These are phyloP conservation scores for Drosophila cardini DNA, from an alignment of 1,140 invertebrate species.

Conservation along the genomic window DNA sequence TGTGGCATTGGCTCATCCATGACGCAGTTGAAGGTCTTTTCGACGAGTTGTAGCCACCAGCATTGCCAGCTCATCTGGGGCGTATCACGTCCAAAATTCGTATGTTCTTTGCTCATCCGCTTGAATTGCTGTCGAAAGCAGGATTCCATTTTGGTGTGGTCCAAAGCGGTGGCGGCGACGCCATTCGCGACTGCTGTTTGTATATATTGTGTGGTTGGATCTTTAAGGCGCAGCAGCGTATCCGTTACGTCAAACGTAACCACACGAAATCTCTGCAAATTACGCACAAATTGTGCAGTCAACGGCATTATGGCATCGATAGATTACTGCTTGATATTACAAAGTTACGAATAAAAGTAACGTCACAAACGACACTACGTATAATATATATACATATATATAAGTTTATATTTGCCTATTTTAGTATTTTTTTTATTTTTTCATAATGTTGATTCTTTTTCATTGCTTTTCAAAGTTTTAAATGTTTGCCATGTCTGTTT, in stretches of 20 bases:
- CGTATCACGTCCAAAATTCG: slow-evolving; percentile 70
- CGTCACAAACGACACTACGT: not conserved
- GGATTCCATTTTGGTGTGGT: slow-evolving; percentile 85
- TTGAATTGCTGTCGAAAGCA: slow-evolving; percentile 78
- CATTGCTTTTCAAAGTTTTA: too few species aligned
- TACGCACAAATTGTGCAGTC: slow-evolving; percentile 61
- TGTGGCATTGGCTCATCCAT: slow-evolving; percentile 27
- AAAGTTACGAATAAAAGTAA: slow-evolving; percentile 11
- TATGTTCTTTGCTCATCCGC: slow-evolving; percentile 53
- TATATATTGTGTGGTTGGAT: slow-evolving; percentile 90
- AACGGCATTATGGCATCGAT: slow-evolving; percentile 59
- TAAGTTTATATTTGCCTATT: too few species aligned
- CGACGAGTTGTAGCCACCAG: slow-evolving; percentile 75
- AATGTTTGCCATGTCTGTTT: too few species aligned
- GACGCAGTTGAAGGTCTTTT: slow-evolving; percentile 56
- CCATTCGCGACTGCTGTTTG: slow-evolving; percentile 89
- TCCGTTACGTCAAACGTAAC: slow-evolving; percentile 96
- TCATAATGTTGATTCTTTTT: too few species aligned
- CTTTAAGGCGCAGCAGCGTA: slow-evolving; percentile 89
- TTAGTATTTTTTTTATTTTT: too few species aligned
- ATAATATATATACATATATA: too few species aligned
- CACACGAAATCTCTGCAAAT: slow-evolving; percentile 85
- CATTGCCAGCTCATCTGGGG: slow-evolving; percentile 63
- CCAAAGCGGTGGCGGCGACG: slow-evolving; percentile 86
- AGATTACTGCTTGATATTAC: not conserved